Evolutionary conservation across 2,888 invertebrate genomes (phyloP), one percentile per base, ranked within the genome.

Genomic region (Caenorhabditis wallacei): DNA sequence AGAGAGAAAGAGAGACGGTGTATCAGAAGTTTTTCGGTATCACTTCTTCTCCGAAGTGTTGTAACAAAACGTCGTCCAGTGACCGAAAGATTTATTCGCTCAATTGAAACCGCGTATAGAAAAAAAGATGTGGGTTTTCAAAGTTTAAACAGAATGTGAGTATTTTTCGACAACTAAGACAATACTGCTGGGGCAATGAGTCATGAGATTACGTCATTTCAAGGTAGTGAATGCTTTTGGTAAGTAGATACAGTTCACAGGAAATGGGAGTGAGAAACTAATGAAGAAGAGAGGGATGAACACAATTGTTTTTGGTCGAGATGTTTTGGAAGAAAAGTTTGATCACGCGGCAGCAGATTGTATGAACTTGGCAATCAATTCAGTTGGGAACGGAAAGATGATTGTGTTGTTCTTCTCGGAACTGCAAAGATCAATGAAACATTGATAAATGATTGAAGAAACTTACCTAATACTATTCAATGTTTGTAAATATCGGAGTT

Each of bases 401-500:
- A 97, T 97, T 11, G 97, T 97, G n/a, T 97, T 97, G 92, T 97
- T 97, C 94, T 97, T 97, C 94, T 98, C 97, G 24, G 97, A 96
- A 26, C 97, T 97, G 92, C 35, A 84, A 82, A 51, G 1, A 40
- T 64, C 24, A 37, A 46, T 40, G n/a, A 18, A 59, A 46, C 24
- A 24, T 16, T 43, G 37, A 20, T 54, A 54, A 40, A 40, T 10
- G 13, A 13, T 8, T 30, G 30, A 30, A 30, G 30, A 54, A 26
- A 56, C 72, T 51, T 69, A 94, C 96, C 89, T 88, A 24, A 91
- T 88, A 56, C 87, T 88, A 79, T 89, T 97, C 92, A 98, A 93
- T 0, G 98, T 98, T 95, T 98, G 95, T 51, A 96, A 94, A 92
- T 91, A 92, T 51, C 91, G 85, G 11, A 91, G 84, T 93, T 95